phyloP scores from a whole-genome alignment of 1,140 invertebrate genomes.

The Apis laboriosa region DNA sequence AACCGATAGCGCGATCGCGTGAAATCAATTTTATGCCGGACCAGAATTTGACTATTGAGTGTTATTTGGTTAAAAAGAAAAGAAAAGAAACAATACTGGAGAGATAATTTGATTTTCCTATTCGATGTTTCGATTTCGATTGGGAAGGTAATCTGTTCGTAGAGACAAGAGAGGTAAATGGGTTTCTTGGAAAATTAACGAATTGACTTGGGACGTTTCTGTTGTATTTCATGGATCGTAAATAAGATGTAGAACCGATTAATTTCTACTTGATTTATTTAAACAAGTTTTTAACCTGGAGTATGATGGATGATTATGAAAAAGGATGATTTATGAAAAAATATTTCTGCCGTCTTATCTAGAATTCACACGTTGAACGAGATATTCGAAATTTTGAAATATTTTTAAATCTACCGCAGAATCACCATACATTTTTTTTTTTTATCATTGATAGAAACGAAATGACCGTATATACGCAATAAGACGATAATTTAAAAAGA shows the following conservation, averaged over 20 bases:
- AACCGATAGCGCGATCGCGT: neutral
- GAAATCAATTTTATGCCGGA: slow-evolving; percentile 13
- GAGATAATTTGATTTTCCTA: neutral
- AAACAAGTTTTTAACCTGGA: too few species aligned
- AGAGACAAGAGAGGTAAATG: neutral
- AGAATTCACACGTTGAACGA: too few species aligned
- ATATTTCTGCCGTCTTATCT: too few species aligned
- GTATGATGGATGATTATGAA: too few species aligned
- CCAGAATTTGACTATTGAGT: neutral
- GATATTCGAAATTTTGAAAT: too few species aligned
- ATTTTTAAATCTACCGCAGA: too few species aligned
- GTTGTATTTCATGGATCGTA: too few species aligned
- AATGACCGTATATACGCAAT: neutral
- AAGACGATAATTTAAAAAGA: neutral
- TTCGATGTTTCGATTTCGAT: neutral
- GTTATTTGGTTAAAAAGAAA: neutral
- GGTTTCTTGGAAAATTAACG: neutral
- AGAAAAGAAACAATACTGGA: too few species aligned
- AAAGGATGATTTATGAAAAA: too few species aligned
- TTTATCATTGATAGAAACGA: neutral
- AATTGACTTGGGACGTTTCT: neutral
- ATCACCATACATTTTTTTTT: too few species aligned
- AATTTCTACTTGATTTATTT: too few species aligned
- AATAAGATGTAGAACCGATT: too few species aligned
- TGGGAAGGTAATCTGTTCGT: neutral